A percentile compares a stretch with the other conserved stretches of the same genome.
These are phyloP conservation scores for Clinocottus analis DNA, from an alignment of 2,113 vertebrate genomes.

Conservation along the genomic window DNA sequence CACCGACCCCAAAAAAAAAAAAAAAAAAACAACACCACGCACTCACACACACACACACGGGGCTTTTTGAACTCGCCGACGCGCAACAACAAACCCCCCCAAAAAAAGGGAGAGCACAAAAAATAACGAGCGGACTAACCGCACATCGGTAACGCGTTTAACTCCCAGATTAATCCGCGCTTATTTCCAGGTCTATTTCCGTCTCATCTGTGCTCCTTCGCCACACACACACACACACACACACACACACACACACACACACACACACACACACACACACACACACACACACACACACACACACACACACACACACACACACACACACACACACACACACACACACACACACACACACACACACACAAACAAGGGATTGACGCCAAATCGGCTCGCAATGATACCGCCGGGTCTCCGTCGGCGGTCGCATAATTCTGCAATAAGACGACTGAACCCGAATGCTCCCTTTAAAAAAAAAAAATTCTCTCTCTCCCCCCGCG, in stretches of 20 bases:
- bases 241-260: slow-evolving; percentile 29
- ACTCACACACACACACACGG: no score
- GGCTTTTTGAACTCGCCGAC: slow-evolving; percentile 42
- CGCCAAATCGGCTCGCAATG: slow-evolving; percentile 22
- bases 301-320: slow-evolving; percentile 32
- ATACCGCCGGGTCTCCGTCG: neutral
- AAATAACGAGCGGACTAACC: slow-evolving; percentile 35
- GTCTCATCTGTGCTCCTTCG: slow-evolving; percentile 41
- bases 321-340: slow-evolving; percentile 29
- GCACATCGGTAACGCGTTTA: slow-evolving; percentile 56
- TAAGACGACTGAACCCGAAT: slow-evolving; percentile 6
- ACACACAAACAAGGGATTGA: slow-evolving; percentile 37
- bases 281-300: slow-evolving; percentile 35
- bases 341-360: slow-evolving; percentile 35
- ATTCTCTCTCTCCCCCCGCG: no score
- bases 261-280: slow-evolving; percentile 32
- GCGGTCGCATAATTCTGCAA: slow-evolving; percentile 43
- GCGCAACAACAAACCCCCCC: slow-evolving; percentile 30
- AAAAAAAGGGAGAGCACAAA: neutral
- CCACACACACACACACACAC: slow-evolving; percentile 33
- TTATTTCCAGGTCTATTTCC: slow-evolving; percentile 68
- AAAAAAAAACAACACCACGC: no score
- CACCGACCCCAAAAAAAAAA: neutral
- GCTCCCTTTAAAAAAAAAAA: no score
- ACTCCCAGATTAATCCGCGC: slow-evolving; percentile 68